These are phyloP conservation scores for Prochilodus magdalenae DNA, from an alignment of 2,113 vertebrate genomes.

Conservation along the genomic window DNA sequence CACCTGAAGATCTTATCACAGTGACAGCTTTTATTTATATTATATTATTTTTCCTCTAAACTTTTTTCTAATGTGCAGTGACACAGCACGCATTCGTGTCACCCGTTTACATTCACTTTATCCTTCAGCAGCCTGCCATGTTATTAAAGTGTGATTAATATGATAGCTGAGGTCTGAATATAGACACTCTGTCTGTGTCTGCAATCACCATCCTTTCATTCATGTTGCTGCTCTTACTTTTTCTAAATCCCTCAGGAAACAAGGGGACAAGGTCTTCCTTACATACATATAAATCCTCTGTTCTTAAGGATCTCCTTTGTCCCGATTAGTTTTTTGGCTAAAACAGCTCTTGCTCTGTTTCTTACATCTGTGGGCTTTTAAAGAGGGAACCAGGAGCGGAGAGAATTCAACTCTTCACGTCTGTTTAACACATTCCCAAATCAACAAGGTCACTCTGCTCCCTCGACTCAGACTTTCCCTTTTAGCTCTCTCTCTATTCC, in stretches of 20 bases:
- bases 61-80: background rate
- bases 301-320: conserved; percentile 13
- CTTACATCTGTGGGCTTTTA: conserved; percentile 69
- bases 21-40: too few species aligned
- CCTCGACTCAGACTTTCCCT: background rate
- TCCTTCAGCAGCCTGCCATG: conserved; percentile 28
- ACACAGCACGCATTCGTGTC: background rate
- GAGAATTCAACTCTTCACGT: conserved; percentile 30
- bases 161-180: conserved; percentile 42
- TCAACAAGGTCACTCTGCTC: conserved; percentile 17
- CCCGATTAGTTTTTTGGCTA: conserved; percentile 1
- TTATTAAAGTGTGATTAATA: conserved; percentile 67
- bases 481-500: background rate
- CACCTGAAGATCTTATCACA: too few species aligned
- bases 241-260: conserved; percentile 14
- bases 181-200: conserved; percentile 39
- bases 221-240: conserved; percentile 31
- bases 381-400: conserved; percentile 58
- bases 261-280: background rate
- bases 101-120: conserved; percentile 33
- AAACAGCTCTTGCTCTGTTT: conserved; percentile 41
- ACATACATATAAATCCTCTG: background rate
- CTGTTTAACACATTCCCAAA: conserved; percentile 68
- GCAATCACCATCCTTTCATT: conserved; percentile 38
- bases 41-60: too few species aligned